phyloP scores from a whole-genome alignment of 2,113 vertebrate genomes.

The Periophthalmodon schlosseri region DNA sequence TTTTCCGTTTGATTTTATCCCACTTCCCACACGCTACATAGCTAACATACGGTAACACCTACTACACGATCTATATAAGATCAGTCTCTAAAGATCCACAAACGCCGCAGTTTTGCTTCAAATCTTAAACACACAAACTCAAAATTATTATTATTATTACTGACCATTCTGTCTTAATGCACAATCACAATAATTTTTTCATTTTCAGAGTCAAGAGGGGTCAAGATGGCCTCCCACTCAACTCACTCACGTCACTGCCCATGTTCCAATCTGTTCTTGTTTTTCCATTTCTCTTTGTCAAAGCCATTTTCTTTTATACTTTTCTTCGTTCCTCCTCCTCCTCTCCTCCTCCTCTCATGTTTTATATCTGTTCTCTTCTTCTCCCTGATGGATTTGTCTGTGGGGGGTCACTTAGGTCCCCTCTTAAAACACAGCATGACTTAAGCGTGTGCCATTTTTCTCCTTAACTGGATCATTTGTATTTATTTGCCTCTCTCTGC shows the following conservation, averaged over 20 bases:
- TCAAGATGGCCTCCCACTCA: slow-evolving; percentile 22
- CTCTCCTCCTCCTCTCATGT: neutral
- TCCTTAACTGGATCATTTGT: slow-evolving; percentile 80
- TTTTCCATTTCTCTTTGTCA: slow-evolving; percentile 37
- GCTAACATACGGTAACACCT: too few species aligned
- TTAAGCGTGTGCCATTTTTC: slow-evolving; percentile 76
- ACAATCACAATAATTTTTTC: neutral
- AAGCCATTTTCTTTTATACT: slow-evolving; percentile 13
- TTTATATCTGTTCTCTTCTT: slow-evolving; percentile 42
- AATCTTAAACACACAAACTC: too few species aligned
- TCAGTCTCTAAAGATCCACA: too few species aligned
- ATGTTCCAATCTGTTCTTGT: slow-evolving; percentile 46
- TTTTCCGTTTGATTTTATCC: too few species aligned
- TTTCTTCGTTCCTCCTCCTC: slow-evolving; percentile 25
- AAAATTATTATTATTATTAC: neutral
- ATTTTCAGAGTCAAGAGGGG: neutral
- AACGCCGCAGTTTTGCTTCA: too few species aligned
- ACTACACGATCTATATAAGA: too few species aligned
- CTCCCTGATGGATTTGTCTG: slow-evolving; percentile 64
- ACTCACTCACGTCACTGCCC: slow-evolving; percentile 34
- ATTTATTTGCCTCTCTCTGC: slow-evolving; percentile 75
- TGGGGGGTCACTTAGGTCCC: slow-evolving; percentile 67
- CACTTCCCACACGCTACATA: too few species aligned
- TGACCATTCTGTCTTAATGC: neutral
- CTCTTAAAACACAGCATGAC: slow-evolving; percentile 67